Conservation (phyloP, 2,888 invertebrate genomes). For the Drosophila pseudotakahashii region DNA sequence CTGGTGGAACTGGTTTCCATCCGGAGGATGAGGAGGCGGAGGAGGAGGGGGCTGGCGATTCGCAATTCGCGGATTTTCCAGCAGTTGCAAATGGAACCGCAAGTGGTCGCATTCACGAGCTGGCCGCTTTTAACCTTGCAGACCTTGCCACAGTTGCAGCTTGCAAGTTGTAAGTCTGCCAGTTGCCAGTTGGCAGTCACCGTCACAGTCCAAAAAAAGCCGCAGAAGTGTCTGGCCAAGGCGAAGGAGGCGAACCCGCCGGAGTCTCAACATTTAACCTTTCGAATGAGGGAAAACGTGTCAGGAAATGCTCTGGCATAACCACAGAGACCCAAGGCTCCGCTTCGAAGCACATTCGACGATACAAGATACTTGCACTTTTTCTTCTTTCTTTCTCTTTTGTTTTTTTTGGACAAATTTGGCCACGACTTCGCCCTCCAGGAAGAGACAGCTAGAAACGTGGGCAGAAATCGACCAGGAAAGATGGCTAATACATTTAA, state of each 20-base stretch:
- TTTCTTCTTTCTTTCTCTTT: conserved; percentile 6
- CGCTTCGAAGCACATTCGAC: conserved; percentile 15
- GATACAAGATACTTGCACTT: conserved; percentile 16
- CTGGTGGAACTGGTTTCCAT: conserved; percentile 67
- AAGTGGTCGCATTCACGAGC: conserved; percentile 51
- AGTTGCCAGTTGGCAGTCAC: conserved; percentile 14
- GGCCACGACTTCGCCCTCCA: conserved; percentile 40
- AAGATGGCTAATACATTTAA: conserved; percentile 13
- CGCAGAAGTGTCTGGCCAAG: conserved; percentile 63
- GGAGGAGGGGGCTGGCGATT: not conserved
- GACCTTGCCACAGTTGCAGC: conserved; percentile 79
- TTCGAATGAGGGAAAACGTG: conserved; percentile 56
- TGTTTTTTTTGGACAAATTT: not conserved
- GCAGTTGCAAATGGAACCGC: conserved; percentile 40
- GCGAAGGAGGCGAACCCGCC: conserved; percentile 60
- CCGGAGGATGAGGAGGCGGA: not conserved
- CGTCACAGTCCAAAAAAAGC: not conserved
- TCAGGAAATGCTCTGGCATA: conserved; percentile 66
- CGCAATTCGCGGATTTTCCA: conserved; percentile 28
- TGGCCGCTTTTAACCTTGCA: conserved; percentile 69
- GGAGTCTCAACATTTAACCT: conserved; percentile 64
- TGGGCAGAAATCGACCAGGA: conserved; percentile 25
- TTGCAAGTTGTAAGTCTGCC: conserved; percentile 31
- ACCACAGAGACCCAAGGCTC: conserved; percentile 37
- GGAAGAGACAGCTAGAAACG: conserved; percentile 22